Evolutionary conservation across 2,888 invertebrate species (phyloP).

Genomic region (Cremastinae sp.): DNA sequence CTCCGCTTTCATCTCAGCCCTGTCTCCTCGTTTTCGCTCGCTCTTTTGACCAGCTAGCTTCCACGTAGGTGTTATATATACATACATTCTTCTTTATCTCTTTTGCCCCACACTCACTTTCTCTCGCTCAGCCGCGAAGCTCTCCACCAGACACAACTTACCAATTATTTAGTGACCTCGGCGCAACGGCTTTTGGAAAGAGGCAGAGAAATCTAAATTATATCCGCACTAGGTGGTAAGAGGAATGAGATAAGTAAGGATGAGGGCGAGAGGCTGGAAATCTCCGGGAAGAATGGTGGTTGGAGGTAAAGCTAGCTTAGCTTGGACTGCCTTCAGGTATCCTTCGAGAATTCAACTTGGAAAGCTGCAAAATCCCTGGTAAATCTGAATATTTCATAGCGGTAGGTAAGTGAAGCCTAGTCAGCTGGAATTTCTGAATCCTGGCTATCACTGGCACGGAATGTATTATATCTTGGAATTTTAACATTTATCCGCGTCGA

Average conservation of each 20-base stretch:
- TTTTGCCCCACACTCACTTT: not conserved
- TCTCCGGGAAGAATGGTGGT: conserved; percentile 23
- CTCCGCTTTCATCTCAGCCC: conserved; percentile 19
- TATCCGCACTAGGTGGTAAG: conserved; percentile 6
- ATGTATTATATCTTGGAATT: conserved; percentile 38
- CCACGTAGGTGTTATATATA: not conserved
- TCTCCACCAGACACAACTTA: conserved; percentile 6
- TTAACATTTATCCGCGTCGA: not conserved
- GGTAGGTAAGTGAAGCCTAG: conserved; percentile 37
- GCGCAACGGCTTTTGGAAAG: not conserved
- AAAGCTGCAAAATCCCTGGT: conserved; percentile 47
- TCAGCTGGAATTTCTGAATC: conserved; percentile 25
- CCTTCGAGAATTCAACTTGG: conserved; percentile 38
- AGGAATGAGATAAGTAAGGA: not conserved
- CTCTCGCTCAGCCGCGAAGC: not conserved
- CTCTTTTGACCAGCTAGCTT: conserved; percentile 3
- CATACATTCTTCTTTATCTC: not conserved
- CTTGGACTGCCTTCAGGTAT: conserved; percentile 3
- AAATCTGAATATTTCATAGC: conserved; percentile 53
- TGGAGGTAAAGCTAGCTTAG: not conserved
- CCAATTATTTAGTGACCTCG: conserved; percentile 43
- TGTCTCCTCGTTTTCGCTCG: conserved; percentile 20
- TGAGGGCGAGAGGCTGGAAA: conserved; percentile 1
- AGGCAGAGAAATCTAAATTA: conserved; percentile 37
- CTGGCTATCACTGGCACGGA: conserved; percentile 18